Evolutionary conservation across 2,113 vertebrate species (phyloP), one percentile per base, ranked within the genome.

Genomic region (Nerophis ophidion): DNA sequence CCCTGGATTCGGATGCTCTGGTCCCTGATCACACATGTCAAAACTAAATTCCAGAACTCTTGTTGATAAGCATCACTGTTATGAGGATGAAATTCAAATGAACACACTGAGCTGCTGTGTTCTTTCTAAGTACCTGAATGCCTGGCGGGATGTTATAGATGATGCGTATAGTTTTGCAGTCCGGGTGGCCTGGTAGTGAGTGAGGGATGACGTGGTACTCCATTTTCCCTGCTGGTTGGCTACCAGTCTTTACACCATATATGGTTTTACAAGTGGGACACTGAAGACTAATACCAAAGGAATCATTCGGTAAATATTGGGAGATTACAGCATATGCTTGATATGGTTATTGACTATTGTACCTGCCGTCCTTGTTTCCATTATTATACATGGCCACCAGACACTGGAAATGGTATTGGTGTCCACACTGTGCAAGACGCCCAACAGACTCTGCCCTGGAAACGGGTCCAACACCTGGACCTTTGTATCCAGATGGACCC

Each of bases 251-350:
- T 66, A 95, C 95, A 1, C 96, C 96, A 0, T 97, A 98, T 73
- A 99, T 96, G 72, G 94, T 97, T 88, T 98, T 98, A 78, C 96
- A 99, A 16, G 94, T 96, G 13, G 96, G 96, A 74, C 96, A 99
- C 79, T 97, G 96, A 59, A 98, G 87, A 66, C 94, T 99, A 61
- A 47, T 7, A 14, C 48, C 33, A 54, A 7, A 62, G 26, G n/a
- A 55, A 9, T 7, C 1, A 4, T 6, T 6, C 8, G 17, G 17
- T 5, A 6, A 1, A 55, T 53, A 54, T 10, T 6, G 10, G 13
- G 17, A 8, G 19, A 11, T 49, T 26, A 12, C 48, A 49, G 1
- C 19, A 16, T 49, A 49, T 9, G 48, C n/a, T 8, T 49, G 5
- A 19, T 1, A 1, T 6, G 17, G 8, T 44, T 14, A 13, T 10